phyloP scores from a whole-genome alignment of 2,888 invertebrate genomes.

The Ophioninae sp. region DNA sequence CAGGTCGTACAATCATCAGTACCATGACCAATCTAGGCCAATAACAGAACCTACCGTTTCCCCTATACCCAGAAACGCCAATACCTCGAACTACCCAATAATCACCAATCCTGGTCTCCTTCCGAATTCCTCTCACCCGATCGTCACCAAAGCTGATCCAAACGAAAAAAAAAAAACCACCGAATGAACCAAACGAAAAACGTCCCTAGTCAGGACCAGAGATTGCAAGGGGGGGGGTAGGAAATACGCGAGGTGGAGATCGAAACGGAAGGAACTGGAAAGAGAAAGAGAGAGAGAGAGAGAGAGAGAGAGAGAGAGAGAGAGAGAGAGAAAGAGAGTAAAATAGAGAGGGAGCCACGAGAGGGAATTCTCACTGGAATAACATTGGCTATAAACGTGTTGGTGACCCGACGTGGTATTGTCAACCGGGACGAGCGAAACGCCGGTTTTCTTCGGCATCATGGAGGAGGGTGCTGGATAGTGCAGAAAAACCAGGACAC shows the following conservation, averaged over 20 bases:
- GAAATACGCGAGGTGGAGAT: background rate
- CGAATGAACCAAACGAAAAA: too few species aligned
- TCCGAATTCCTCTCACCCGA: too few species aligned
- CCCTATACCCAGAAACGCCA: too few species aligned
- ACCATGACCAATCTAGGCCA: too few species aligned
- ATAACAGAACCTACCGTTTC: too few species aligned
- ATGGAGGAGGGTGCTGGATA: background rate
- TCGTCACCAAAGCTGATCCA: too few species aligned
- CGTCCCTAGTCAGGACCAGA: too few species aligned
- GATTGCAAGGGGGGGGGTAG: too few species aligned
- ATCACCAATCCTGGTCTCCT: too few species aligned
- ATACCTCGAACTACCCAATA: too few species aligned
- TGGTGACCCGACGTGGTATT: conserved; percentile 74
- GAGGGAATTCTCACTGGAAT: conserved; percentile 78
- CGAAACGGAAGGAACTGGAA: conserved; percentile 6
- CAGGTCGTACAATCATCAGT: too few species aligned
- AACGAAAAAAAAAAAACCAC: too few species aligned
- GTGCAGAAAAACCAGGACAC: conserved; percentile 45
- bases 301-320: conserved; percentile 39
- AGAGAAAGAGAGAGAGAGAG: conserved; percentile 32
- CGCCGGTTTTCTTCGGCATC: conserved; percentile 42
- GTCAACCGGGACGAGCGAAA: conserved; percentile 71
- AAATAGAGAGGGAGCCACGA: conserved; percentile 49
- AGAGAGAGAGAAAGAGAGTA: conserved; percentile 48
- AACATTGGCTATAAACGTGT: conserved; percentile 72